Conservation (phyloP, 2,113 vertebrate genomes). For the Dascyllus trimaculatus region DNA sequence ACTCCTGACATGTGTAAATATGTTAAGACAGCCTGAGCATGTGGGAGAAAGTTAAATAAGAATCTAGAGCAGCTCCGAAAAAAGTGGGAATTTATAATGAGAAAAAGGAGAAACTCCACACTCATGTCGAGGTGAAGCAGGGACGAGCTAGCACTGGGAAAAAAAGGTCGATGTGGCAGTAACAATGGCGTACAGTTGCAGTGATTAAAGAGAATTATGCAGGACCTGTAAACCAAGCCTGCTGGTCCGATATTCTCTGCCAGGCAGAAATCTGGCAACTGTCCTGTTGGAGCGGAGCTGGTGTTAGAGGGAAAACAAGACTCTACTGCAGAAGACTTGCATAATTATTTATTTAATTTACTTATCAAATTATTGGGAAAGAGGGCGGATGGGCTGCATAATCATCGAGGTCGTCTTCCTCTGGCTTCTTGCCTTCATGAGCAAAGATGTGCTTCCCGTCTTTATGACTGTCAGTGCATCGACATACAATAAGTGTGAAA, state of each 20-base stretch:
- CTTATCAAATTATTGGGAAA: conserved; percentile 50
- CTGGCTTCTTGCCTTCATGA: conserved; percentile 6
- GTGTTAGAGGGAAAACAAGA: conserved; percentile 21
- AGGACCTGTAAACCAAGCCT: conserved; percentile 58
- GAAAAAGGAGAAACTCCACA: not conserved
- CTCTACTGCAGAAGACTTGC: conserved; percentile 36
- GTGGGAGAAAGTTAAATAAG: not conserved
- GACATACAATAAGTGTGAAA: not conserved
- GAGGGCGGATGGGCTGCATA: conserved; percentile 20
- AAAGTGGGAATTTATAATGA: too few relatives aligned
- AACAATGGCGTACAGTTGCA: conserved; percentile 39
- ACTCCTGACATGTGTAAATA: not conserved
- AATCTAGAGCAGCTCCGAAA: not conserved
- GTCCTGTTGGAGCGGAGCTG: conserved; percentile 35
- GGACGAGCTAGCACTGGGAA: conserved; percentile 7
- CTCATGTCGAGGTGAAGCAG: not conserved
- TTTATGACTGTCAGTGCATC: not conserved
- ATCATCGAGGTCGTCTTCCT: conserved; percentile 28
- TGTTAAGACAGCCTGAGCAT: not conserved
- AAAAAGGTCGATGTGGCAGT: conserved; percentile 56
- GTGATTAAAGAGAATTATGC: conserved; percentile 77
- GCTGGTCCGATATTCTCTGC: conserved; percentile 55
- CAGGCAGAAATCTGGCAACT: conserved; percentile 59
- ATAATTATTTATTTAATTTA: conserved; percentile 56
- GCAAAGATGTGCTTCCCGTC: not conserved